Percentiles rank a stretch among this genome's conserved stretches.
phyloP scores from a whole-genome alignment of 1,140 invertebrate genomes.

The Aphidius gifuensis region DNA sequence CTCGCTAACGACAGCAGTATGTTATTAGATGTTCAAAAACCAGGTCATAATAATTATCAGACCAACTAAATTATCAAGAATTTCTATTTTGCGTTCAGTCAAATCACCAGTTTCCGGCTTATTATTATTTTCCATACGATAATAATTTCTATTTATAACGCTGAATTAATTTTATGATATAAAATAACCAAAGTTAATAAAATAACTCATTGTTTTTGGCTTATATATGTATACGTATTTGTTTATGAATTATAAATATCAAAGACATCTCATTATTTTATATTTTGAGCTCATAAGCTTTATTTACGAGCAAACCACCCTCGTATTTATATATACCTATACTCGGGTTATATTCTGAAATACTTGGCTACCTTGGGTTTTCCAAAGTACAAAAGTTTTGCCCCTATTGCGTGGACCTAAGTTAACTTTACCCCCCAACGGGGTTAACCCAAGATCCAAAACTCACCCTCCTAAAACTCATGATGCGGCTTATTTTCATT shows the following conservation, averaged over 20 bases:
- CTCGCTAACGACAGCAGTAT: slow-evolving; percentile 1
- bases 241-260: slow-evolving; percentile 39
- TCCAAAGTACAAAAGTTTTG: slow-evolving; percentile 34
- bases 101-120: no score
- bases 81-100: no score
- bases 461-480: slow-evolving; percentile 3
- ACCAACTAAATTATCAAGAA: no score
- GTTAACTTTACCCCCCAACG: slow-evolving; percentile 20
- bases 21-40: background rate
- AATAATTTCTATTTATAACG: no score
- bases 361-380: slow-evolving; percentile 8
- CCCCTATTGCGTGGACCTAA: slow-evolving; percentile 18
- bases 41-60: no score
- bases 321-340: slow-evolving; percentile 6
- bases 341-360: slow-evolving; percentile 11
- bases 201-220: slow-evolving; percentile 6
- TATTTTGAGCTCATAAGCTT: slow-evolving; percentile 41
- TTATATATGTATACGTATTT: slow-evolving; percentile 16
- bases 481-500: slow-evolving; percentile 1
- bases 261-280: slow-evolving; percentile 41
- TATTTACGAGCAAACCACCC: slow-evolving; percentile 38
- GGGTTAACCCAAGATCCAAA: slow-evolving; percentile 7
- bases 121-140: no score
- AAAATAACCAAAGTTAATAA: no score
- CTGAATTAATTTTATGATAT: no score